A percentile compares a stretch with the other conserved stretches of the same genome.
Conservation (phyloP, 2,888 invertebrate species). For the Glaucopsyche alexis region DNA sequence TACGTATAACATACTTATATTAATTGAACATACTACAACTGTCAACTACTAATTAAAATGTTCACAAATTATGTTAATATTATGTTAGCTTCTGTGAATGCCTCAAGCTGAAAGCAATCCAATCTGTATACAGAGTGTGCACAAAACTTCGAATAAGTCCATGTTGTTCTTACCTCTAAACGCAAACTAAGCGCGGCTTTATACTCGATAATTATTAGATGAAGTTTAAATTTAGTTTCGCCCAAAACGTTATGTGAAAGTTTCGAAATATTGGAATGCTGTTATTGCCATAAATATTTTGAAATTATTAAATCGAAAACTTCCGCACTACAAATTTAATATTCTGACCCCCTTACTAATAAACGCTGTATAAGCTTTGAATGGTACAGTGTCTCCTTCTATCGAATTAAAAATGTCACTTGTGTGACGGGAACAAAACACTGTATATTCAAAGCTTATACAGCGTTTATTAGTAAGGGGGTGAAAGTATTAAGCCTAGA, state of each 20-base stretch:
- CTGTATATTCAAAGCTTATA: no score
- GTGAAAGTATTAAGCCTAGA: not conserved
- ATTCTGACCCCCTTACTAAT: no score
- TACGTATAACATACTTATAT: no score
- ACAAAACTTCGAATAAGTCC: conserved; percentile 9
- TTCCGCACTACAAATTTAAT: not conserved
- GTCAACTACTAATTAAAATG: no score
- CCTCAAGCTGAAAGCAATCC: not conserved
- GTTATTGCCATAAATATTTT: not conserved
- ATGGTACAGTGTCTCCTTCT: no score
- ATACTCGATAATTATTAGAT: conserved; percentile 12
- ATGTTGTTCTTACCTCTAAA: conserved; percentile 15
- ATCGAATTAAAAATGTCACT: no score
- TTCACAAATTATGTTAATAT: no score
- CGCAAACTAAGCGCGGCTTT: conserved; percentile 7
- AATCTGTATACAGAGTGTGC: not conserved
- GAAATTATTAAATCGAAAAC: not conserved
- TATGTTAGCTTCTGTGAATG: not conserved
- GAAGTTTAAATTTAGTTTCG: not conserved
- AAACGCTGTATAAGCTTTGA: no score
- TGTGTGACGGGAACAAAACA: no score
- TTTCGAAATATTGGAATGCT: not conserved
- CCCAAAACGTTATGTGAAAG: not conserved
- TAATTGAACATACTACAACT: no score
- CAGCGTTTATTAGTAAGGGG: no score